These are phyloP conservation scores for Cotesia glomerata DNA, from an alignment of 1,140 invertebrate genomes.

Conservation along the genomic window DNA sequence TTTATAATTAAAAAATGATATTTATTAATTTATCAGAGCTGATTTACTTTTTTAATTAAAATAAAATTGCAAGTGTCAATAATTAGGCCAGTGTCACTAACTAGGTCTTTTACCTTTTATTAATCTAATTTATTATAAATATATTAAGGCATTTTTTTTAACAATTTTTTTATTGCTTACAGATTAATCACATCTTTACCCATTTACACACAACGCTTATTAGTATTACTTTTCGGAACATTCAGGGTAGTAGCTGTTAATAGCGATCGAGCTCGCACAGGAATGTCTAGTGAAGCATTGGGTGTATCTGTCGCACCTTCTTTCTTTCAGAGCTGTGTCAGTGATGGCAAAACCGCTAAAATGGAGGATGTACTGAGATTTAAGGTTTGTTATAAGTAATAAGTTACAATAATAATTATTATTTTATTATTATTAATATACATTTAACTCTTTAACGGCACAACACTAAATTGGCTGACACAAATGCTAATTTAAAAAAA, in stretches of 20 bases:
- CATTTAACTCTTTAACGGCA: background rate
- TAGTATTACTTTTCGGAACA: constrained; percentile 96
- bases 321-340: constrained; percentile 96
- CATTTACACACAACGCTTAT: constrained; percentile 86
- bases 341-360: constrained; percentile 89
- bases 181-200: constrained; percentile 90
- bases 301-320: constrained; percentile 96
- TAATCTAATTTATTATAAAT: no score
- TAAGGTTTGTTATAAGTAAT: constrained; percentile 70
- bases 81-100: no score
- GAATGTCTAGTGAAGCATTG: constrained; percentile 96
- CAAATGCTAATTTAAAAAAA: background rate
- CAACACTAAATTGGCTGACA: background rate
- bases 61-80: no score
- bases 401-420: background rate
- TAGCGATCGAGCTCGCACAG: constrained; percentile 84
- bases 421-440: background rate
- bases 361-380: constrained; percentile 94
- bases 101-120: no score
- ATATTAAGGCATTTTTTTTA: no score
- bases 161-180: constrained; percentile 48
- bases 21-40: no score
- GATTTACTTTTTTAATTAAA: no score
- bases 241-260: constrained; percentile 95
- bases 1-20: no score